Base-by-base conservation (phyloP, 2,797 vertebrate species). In the Myotis vivesi region DNA sequence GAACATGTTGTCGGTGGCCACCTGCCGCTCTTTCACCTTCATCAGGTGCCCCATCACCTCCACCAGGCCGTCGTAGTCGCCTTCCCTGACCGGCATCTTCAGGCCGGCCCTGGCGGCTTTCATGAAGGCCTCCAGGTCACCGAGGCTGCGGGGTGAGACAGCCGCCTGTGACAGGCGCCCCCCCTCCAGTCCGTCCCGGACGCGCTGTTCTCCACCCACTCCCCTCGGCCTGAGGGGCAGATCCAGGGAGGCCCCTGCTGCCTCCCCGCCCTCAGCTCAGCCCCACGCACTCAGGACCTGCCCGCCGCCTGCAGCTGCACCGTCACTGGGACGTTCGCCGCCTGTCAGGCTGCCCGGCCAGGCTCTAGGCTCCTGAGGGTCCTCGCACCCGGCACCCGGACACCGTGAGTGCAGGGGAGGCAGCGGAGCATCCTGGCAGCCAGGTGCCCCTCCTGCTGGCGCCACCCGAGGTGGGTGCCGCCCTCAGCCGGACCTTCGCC, bases 21-120 rank as follows among this genome's bases (percentile, higher is more conserved):
- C 55, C 77, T 98, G 98, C 92, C 98, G 93, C 59, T 98, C 98
- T 88, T 96, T 98, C 89, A 98, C 98, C 87, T 23, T 98, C 49
- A 97, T 97, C 95, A 98, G 87, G 33, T 98, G 97, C 0, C 95
- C 98, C 98, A 98, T 98, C 93, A 98, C 93, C 15, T 92, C 96
- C 90, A 98, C 98, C 16, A 98, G 97, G 1, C 98, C 97, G 0
- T 98, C 88, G 0, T 98, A 98, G 72, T 98, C 98, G 4, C 98
- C 98, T 30, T 98, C 98, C 88, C 97, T 96, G 76, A 98, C 76
- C 2, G 97, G 94, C 84, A 97, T 97, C 0, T 30, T 97, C 41
- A 98, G 76, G 89, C 98, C 95, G 0, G 2, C 1, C 2, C 73
- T 97, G 5, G 87, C 49, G 0, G 95, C 87, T 17, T 91, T 90